These are phyloP conservation scores for Melozone crissalis DNA, from an alignment of 2,113 vertebrate genomes.

Conservation along the genomic window DNA sequence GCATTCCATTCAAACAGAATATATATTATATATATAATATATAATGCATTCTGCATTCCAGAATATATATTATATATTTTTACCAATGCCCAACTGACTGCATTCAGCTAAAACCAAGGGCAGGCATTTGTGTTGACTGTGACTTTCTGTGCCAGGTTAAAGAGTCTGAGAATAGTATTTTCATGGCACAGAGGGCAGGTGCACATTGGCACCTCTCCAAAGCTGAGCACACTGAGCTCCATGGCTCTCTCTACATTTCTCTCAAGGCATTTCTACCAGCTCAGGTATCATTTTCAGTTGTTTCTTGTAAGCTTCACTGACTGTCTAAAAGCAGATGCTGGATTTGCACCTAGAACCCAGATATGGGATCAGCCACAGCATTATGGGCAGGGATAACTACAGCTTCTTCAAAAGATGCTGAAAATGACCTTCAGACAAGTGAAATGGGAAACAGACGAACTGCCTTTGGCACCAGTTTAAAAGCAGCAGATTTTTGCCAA, in stretches of 20 bases:
- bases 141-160: not conserved
- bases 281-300: not conserved
- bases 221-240: not conserved
- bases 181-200: not conserved
- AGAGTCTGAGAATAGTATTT: not conserved
- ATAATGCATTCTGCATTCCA: not conserved
- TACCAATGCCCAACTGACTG: not conserved
- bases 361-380: not conserved
- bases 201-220: not conserved
- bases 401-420: not conserved
- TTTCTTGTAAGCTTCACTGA: not conserved
- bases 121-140: not conserved
- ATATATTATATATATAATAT: not conserved
- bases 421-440: not conserved
- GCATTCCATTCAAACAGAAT: not conserved
- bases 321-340: not conserved
- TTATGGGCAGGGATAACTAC: not conserved
- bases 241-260: not conserved
- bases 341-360: not conserved
- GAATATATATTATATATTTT: not conserved
- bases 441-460: fast-evolving
- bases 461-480: not conserved
- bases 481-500: constrained; percentile 26
- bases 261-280: not conserved
- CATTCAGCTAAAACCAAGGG: not conserved